Base-by-base conservation (phyloP, 2,797 vertebrate genomes). In the Oreortyx pictus region DNA sequence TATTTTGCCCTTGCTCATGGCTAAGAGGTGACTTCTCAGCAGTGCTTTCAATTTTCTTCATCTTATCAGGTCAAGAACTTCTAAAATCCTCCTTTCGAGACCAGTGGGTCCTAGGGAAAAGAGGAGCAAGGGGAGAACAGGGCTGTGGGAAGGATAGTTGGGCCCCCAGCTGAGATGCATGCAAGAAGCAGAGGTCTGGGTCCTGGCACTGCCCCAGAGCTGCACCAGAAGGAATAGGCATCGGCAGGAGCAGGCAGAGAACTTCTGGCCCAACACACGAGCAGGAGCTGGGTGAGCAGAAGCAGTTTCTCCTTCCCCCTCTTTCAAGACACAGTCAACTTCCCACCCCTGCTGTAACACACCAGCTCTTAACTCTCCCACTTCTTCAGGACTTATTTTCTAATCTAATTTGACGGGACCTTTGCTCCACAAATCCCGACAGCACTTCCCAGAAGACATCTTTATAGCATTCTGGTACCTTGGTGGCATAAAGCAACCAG, bases 351-450 rank as follows among this genome's bases (percentile, higher is more conserved):
- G 64, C 77, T 79, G 4, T 35, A 86, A 88, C 73, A 1, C 54
- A 27, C 31, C 60, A 71, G 85, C 91, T 95, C 93, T 94, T 88
- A 95, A 86, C 89, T 93, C 89, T 61, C 64, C 74, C 62, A 76
- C 86, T 93, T 87, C 86, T 92, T 87, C 86, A 74, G 82, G 89
- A 80, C 70, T 91, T 90, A 76, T 78, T 92, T 92, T 94, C 87
- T 88, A 89, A 95, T 95, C 77, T 89, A 71, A 92, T 60, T 15
- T 88, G 80, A 91, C 2, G 41, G 88, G 89, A 94, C 60, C 74
- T 95, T 82, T 93, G 85, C 74, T 88, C 77, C 85, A 67, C 80
- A 95, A 92, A 95, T 93, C 74, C 93, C 93, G 89, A 43, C 33
- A 78, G 80, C 65, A 19, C 83, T 91, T 86, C 93, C 92, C 83